Conservation (phyloP, 1,140 invertebrate species). For the Trichomalopsis sarcophagae region DNA sequence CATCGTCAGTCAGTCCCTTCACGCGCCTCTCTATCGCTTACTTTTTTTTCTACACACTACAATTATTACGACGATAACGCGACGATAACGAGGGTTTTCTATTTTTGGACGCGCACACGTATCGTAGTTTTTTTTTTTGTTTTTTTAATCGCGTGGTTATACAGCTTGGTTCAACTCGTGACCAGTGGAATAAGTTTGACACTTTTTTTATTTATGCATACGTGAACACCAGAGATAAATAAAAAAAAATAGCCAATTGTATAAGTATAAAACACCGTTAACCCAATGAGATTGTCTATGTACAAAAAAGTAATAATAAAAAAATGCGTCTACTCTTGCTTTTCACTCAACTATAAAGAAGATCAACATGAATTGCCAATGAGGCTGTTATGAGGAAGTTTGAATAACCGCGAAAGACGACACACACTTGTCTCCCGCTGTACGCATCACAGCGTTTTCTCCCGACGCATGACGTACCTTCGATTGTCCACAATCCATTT, state of each 20-base stretch:
- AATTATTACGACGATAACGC: background rate
- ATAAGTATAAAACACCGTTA: conserved; percentile 56
- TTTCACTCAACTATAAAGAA: conserved; percentile 10
- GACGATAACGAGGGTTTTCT: background rate
- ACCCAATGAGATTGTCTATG: conserved; percentile 62
- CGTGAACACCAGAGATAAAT: conserved; percentile 58
- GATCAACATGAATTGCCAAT: conserved; percentile 34
- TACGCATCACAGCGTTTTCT: conserved; percentile 28
- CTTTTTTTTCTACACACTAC: background rate
- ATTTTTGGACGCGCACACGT: background rate
- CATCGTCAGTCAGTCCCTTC: background rate
- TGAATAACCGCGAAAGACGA: conserved; percentile 46
- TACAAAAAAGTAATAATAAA: conserved; percentile 57
- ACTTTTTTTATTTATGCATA: conserved; percentile 57
- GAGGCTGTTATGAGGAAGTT: conserved; percentile 24
- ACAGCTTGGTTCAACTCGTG: conserved; percentile 50
- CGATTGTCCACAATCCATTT: background rate
- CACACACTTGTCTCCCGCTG: conserved; percentile 49
- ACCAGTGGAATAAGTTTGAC: conserved; percentile 59
- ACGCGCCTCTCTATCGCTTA: background rate
- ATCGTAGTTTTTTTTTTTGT: background rate
- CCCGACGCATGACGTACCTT: background rate
- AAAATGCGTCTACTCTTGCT: conserved; percentile 24
- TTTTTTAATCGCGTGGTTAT: conserved; percentile 21
- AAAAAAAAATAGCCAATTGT: conserved; percentile 57